Evolutionary conservation across 2,797 vertebrate genomes (phyloP).

Genomic region (Gymnoscopelus microlampas): DNA sequence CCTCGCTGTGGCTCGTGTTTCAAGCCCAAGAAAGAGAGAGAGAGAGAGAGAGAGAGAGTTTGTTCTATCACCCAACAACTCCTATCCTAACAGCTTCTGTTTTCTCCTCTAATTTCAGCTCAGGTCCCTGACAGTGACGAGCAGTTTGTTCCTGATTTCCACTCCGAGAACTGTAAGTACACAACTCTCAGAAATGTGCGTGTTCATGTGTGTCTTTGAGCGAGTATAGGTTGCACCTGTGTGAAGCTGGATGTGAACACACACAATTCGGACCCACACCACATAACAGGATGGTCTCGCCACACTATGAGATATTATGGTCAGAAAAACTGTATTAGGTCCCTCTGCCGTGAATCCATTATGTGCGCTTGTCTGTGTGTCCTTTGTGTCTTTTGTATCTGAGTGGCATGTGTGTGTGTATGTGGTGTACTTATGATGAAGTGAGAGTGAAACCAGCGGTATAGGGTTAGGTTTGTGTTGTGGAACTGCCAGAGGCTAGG

Average conservation of each 20-base stretch:
- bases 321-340: background rate
- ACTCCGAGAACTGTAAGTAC: constrained; percentile 97
- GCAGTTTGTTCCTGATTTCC: constrained; percentile 97
- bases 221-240: background rate
- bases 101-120: constrained; percentile 81
- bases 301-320: background rate
- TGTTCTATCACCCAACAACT: constrained; percentile 22
- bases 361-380: too few relatives aligned
- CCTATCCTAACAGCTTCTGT: constrained; percentile 26
- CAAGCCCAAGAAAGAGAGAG: constrained; percentile 35
- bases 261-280: too few relatives aligned
- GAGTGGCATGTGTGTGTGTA: constrained; percentile 1
- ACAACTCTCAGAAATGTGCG: background rate
- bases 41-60: background rate
- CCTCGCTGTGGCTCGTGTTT: constrained; percentile 56
- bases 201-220: constrained; percentile 8
- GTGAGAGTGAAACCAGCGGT: constrained; percentile 22
- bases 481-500: constrained; percentile 61
- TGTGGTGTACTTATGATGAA: constrained; percentile 20
- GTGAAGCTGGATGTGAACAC: background rate
- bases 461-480: constrained; percentile 39
- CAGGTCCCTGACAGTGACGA: constrained; percentile 98
- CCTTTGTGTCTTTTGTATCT: background rate
- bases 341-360: background rate
- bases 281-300: background rate